Conservation (phyloP, 2,888 invertebrate species). For the Beris morrisii region DNA sequence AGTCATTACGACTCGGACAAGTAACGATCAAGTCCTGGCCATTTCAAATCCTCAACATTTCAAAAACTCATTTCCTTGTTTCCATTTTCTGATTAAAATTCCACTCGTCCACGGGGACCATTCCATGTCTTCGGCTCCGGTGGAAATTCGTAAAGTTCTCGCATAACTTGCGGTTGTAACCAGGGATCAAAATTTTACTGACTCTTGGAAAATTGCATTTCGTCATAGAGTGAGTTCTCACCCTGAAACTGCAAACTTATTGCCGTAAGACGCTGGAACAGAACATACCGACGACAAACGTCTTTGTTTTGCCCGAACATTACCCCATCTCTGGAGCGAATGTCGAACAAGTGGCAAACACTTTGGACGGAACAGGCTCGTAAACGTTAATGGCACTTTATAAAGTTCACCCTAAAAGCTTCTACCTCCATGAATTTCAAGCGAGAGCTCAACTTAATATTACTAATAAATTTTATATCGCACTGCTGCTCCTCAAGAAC, state of each 20-base stretch:
- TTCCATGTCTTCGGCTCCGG: conserved; percentile 5
- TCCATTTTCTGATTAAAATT: conserved; percentile 25
- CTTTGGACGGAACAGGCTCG: conserved; percentile 20
- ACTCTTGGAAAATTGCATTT: conserved; percentile 26
- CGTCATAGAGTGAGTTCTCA: neutral
- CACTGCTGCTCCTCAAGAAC: neutral
- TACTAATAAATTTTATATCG: conserved; percentile 27
- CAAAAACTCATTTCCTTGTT: too few relatives aligned
- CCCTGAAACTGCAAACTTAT: neutral
- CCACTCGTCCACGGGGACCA: conserved; percentile 16
- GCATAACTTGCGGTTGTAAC: conserved; percentile 30
- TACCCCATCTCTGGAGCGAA: neutral
- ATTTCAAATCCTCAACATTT: too few relatives aligned
- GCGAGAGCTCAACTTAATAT: conserved; percentile 24
- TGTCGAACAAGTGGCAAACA: conserved; percentile 18
- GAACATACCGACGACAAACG: neutral
- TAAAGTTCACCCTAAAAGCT: conserved; percentile 18
- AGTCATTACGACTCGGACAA: too few relatives aligned
- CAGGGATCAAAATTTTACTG: conserved; percentile 27
- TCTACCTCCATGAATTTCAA: conserved; percentile 19
- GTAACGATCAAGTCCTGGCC: too few relatives aligned
- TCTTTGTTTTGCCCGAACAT: conserved; percentile 5
- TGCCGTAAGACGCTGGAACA: neutral
- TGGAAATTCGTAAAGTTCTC: conserved; percentile 27
- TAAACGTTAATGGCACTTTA: conserved; percentile 32